Evolutionary conservation across 2,113 vertebrate genomes (phyloP).

Genomic region (Nettapus auritus): DNA sequence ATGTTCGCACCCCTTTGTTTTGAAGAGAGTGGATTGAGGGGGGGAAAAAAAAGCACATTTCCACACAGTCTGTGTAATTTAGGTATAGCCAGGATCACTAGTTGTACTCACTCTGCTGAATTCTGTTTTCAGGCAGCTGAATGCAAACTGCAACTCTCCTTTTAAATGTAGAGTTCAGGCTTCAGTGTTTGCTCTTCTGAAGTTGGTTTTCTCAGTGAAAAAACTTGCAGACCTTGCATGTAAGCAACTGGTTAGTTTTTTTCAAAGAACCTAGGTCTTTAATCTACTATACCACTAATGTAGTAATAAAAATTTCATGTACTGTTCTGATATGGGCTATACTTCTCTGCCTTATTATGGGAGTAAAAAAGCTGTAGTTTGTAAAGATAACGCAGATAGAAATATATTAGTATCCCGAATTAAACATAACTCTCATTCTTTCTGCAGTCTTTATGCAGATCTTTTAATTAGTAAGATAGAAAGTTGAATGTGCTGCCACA

Average conservation of each 20-base stretch:
- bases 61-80: background rate
- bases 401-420: background rate
- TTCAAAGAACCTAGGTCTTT: background rate
- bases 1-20: background rate
- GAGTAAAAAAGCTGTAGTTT: background rate
- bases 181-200: background rate
- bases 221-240: background rate
- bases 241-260: background rate
- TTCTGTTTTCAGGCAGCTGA: background rate
- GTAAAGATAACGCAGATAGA: background rate
- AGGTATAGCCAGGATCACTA: background rate
- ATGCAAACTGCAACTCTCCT: background rate
- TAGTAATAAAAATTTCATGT: background rate
- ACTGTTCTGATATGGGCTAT: background rate
- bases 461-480: background rate
- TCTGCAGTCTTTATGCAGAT: background rate
- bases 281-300: rapidly evolving
- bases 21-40: background rate
- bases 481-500: background rate
- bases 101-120: background rate
- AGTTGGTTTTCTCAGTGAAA: background rate
- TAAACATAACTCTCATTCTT: background rate
- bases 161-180: background rate
- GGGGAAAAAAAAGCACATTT: background rate
- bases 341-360: background rate